These are phyloP conservation scores for Leptothorax acervorum DNA, from an alignment of 2,888 invertebrate species.

Conservation along the genomic window DNA sequence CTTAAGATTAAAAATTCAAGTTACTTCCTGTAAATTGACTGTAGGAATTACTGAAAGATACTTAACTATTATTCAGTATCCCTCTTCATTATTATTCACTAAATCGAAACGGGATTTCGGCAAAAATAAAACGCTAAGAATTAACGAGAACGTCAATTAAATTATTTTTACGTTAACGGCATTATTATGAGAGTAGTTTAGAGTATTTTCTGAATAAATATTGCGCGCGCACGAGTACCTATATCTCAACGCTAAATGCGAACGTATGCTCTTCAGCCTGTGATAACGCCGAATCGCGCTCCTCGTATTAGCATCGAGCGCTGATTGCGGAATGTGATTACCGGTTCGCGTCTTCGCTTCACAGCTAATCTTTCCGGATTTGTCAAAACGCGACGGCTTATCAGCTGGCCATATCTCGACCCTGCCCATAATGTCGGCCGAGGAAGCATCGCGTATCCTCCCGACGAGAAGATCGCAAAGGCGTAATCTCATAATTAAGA, in stretches of 20 bases:
- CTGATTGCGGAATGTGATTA: background rate
- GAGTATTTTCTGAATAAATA: background rate
- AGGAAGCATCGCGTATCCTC: background rate
- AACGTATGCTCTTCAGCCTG: background rate
- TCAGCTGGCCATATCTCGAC: background rate
- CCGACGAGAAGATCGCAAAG: background rate
- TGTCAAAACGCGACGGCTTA: slow-evolving; percentile 14
- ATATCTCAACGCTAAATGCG: background rate
- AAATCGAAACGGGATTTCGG: background rate
- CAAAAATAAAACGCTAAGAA: background rate
- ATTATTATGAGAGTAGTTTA: background rate
- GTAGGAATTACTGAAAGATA: background rate
- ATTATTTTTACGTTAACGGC: background rate
- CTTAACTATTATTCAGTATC: background rate
- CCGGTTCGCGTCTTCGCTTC: background rate
- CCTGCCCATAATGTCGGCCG: background rate
- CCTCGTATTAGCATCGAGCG: background rate
- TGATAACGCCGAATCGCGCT: background rate
- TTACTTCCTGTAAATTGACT: background rate
- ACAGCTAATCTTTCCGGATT: slow-evolving; percentile 27
- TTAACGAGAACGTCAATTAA: background rate
- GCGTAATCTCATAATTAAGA: slow-evolving; percentile 34
- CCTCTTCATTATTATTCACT: background rate
- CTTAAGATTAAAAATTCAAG: background rate
- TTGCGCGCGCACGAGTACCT: background rate